Percentiles rank a stretch among this genome's conserved stretches.
These are phyloP conservation scores for Trachymyrmex cornetzi DNA, from an alignment of 1,140 invertebrate species.

Conservation along the genomic window DNA sequence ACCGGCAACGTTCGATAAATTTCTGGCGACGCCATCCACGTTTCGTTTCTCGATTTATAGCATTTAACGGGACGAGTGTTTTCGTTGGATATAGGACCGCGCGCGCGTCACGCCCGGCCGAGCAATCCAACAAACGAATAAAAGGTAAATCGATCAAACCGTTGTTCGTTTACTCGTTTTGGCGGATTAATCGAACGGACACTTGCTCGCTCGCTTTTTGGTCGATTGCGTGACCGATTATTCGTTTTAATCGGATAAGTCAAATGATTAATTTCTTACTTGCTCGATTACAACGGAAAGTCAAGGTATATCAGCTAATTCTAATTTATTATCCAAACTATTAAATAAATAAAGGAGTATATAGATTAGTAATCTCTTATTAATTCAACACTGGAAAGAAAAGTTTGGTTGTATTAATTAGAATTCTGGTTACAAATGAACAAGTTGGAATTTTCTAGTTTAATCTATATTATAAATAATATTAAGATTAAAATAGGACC, in stretches of 20 bases:
- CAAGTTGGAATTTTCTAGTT: no score
- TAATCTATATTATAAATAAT: no score
- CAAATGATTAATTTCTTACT: constrained; percentile 45
- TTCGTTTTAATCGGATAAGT: constrained; percentile 23
- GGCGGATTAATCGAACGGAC: constrained; percentile 58
- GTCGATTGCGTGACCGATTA: constrained; percentile 38
- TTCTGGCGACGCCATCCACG: constrained; percentile 51
- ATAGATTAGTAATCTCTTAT: neutral
- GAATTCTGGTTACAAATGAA: no score
- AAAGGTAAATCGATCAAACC: constrained; percentile 63
- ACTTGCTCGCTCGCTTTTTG: constrained; percentile 35
- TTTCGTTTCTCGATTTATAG: constrained; percentile 64
- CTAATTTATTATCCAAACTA: neutral
- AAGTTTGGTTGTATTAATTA: no score
- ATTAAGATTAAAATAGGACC: no score
- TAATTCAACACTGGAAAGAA: no score
- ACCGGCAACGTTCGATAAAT: constrained; percentile 57
- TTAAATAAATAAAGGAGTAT: neutral
- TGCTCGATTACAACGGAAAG: neutral
- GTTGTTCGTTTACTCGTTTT: constrained; percentile 62
- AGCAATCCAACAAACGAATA: constrained; percentile 58
- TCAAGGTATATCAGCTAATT: neutral
- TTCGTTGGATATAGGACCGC: constrained; percentile 56
- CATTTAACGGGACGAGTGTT: constrained; percentile 59
- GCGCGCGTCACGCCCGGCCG: constrained; percentile 39